phyloP scores from a whole-genome alignment of 1,140 invertebrate species.

The Eurytemora carolleeae region DNA sequence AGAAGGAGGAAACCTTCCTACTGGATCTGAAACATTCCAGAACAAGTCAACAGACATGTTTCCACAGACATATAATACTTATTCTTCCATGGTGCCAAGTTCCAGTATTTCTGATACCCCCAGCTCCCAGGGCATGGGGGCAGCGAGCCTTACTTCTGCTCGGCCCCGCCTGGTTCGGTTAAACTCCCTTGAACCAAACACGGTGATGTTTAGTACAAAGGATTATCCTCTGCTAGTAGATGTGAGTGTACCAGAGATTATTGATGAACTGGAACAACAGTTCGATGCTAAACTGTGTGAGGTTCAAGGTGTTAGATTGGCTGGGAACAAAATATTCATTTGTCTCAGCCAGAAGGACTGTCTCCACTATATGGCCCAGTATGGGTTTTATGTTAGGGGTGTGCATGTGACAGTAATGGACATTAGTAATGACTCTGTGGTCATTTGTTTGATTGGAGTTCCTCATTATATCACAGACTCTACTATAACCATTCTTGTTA shows the following conservation, averaged over 20 bases:
- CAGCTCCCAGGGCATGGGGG: background rate
- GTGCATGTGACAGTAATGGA: constrained; percentile 23
- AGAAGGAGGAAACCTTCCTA: background rate
- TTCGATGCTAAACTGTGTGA: constrained; percentile 22
- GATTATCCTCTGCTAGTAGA: constrained; percentile 21
- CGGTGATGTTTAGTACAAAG: constrained; percentile 21
- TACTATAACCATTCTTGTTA: constrained; percentile 22
- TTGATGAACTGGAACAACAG: constrained; percentile 25
- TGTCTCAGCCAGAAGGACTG: constrained; percentile 22
- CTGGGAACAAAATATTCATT: constrained; percentile 22
- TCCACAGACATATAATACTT: background rate
- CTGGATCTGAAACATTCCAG: background rate
- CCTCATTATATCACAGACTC: constrained; percentile 24
- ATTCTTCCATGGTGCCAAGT: background rate
- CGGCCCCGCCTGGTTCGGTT: constrained; percentile 21
- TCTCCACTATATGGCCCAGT: constrained; percentile 20
- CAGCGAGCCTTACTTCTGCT: background rate
- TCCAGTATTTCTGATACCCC: background rate
- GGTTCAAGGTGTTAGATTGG: constrained; percentile 23
- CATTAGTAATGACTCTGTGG: constrained; percentile 22
- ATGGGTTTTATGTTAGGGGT: constrained; percentile 22
- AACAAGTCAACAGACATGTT: background rate
- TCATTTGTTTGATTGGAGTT: constrained; percentile 24
- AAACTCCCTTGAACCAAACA: constrained; percentile 23
- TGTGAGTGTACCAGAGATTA: constrained; percentile 24